A percentile compares a stretch with the other conserved stretches of the same genome.
Conservation (phyloP, 2,888 invertebrate species). For the Hydriomena furcata region DNA sequence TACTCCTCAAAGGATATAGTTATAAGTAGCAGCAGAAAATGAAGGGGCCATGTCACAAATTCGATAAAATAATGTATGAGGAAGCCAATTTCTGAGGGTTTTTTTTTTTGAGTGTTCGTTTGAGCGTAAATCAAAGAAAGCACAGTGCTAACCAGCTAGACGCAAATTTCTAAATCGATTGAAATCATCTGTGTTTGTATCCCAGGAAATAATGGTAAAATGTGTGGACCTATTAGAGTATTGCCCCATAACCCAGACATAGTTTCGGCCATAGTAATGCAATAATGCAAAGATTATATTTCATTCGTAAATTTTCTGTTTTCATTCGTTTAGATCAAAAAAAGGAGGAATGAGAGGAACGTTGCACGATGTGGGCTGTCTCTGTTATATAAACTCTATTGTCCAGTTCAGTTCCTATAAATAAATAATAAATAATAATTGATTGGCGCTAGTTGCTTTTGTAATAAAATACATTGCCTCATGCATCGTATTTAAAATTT, state of each 20-base stretch:
- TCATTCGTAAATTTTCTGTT: slow-evolving; percentile 13
- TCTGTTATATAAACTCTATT: too few species aligned
- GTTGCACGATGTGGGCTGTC: too few species aligned
- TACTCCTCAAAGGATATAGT: too few species aligned
- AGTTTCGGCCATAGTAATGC: slow-evolving; percentile 51
- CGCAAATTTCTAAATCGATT: slow-evolving; percentile 10
- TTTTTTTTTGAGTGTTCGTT: slow-evolving; percentile 18
- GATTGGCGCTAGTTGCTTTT: too few species aligned
- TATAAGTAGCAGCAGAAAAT: slow-evolving; percentile 13
- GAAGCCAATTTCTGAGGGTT: slow-evolving; percentile 43
- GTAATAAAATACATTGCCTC: too few species aligned
- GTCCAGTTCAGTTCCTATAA: too few species aligned
- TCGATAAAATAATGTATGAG: slow-evolving; percentile 40
- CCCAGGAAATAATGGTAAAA: slow-evolving; percentile 16
- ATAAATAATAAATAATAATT: too few species aligned
- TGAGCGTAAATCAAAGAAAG: slow-evolving; percentile 50
- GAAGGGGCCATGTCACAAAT: slow-evolving; percentile 34
- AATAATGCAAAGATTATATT: slow-evolving; percentile 62
- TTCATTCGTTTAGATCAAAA: too few species aligned
- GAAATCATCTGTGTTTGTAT: slow-evolving; percentile 24
- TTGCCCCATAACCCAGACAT: slow-evolving; percentile 43
- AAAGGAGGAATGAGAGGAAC: too few species aligned
- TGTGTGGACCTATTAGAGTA: slow-evolving; percentile 34
- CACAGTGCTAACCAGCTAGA: slow-evolving; percentile 43
- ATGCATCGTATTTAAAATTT: too few species aligned